phyloP scores from a whole-genome alignment of 2,113 vertebrate genomes.

The Theristicus caerulescens region DNA sequence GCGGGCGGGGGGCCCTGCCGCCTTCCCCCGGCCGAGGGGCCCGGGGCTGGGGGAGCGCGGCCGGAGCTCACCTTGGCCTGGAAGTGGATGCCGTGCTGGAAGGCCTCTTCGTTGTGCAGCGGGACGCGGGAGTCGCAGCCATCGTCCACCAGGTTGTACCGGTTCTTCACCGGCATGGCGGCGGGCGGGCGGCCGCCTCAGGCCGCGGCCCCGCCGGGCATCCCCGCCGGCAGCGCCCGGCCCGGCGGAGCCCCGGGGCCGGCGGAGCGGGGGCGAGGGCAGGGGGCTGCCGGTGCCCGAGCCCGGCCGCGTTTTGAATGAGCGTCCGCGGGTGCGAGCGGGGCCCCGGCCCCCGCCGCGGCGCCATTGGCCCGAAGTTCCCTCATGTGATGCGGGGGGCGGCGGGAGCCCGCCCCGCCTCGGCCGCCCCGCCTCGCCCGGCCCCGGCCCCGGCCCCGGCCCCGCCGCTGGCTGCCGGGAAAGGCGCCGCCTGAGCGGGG shows the following conservation, averaged over 20 bases:
- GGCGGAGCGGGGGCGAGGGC: neutral
- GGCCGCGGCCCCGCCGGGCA: neutral
- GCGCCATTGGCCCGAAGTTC: constrained; percentile 55
- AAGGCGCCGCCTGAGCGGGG: neutral
- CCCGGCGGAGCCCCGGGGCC: neutral
- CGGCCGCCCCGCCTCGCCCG: neutral
- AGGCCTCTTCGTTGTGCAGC: constrained; percentile 90
- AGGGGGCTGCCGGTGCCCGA: neutral
- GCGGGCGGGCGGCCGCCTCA: neutral
- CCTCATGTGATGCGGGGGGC: constrained; percentile 36
- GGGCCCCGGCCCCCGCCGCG: neutral
- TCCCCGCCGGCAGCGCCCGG: neutral
- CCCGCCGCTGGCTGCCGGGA: no score
- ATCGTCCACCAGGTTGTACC: constrained; percentile 94
- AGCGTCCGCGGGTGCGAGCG: neutral
- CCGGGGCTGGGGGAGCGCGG: neutral
- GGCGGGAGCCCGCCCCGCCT: neutral
- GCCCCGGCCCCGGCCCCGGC: no score
- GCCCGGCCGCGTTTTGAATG: constrained; percentile 29
- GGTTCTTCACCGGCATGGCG: constrained; percentile 83
- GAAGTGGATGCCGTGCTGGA: constrained; percentile 89
- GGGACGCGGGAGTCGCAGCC: constrained; percentile 86
- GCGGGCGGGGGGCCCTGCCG: neutral
- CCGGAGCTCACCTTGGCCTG: constrained; percentile 87
- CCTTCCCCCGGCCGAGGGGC: no score